These are phyloP conservation scores for Taeniopygia guttata DNA, from an alignment of 2,797 vertebrate genomes.

Conservation along the genomic window DNA sequence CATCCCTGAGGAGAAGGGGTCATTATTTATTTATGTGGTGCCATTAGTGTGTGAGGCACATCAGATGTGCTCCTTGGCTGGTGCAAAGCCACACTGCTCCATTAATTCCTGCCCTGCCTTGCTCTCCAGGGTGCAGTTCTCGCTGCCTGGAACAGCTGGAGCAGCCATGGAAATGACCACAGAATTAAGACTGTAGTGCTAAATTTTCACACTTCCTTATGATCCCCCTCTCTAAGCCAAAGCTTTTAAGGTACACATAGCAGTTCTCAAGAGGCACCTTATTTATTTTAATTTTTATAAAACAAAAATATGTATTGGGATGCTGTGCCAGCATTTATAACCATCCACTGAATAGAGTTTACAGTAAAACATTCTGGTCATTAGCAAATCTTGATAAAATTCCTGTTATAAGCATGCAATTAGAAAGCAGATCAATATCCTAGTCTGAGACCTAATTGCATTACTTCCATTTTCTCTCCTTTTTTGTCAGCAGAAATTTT, in stretches of 20 bases:
- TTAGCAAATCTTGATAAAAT: background rate
- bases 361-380: background rate
- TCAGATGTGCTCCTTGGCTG: background rate
- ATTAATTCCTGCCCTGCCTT: background rate
- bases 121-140: slow-evolving; percentile 12
- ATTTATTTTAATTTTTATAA: slow-evolving; percentile 29
- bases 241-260: background rate
- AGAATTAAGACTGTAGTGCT: background rate
- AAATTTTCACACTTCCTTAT: slow-evolving; percentile 35
- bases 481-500: background rate
- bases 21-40: background rate
- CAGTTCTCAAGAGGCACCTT: background rate
- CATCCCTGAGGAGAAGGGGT: background rate
- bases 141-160: background rate
- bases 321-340: background rate
- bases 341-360: background rate
- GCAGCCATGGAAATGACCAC: background rate
- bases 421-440: background rate
- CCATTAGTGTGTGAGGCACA: slow-evolving; percentile 20
- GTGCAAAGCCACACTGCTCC: background rate
- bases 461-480: background rate
- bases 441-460: background rate
- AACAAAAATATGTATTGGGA: background rate
- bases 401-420: background rate
- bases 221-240: background rate